Base-by-base conservation (phyloP, 92 coral and sea anemone species). In the Umimayanthus kanabou region DNA sequence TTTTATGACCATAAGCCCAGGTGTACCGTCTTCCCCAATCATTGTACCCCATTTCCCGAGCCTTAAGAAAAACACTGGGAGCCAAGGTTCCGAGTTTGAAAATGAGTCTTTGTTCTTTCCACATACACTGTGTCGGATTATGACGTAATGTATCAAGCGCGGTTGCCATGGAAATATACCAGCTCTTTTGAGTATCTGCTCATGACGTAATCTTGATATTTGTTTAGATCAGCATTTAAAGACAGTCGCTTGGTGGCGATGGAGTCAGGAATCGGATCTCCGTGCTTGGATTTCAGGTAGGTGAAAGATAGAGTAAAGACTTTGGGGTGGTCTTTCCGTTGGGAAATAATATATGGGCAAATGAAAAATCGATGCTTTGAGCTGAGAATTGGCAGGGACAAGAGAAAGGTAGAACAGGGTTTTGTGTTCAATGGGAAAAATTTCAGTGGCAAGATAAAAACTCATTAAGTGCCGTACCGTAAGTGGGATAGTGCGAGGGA, bases 201-300 rank as follows among this genome's bases (percentile, higher is more conserved):
- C 10, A 1, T 80, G 71, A 33, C 43, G 22, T 23, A 3, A 40
- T 73, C 25, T 83, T 18, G 40, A 15, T 16, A 20, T 81, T 28
- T 79, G 58, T 76, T 55, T 73, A 97, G 99, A 88, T 82, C 92
- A 65, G 99, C 99, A 47, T 86, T 77, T 79, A 86, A 88, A 49
- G 90, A 92, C 43, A 72, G 83, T 29, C 95, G 91, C 20, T 93
- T 97, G 75, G 88, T 97, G 42, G 85, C 90, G 50, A 97, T 97
- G 99, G 97, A 94, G 76, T 95, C 99, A 26, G 99, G 99, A 77
- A 89, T 93, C 45, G 94, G 94, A 25, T 97, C 98, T 7, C 98
- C 98, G 4, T 97, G 99, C 89, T 92, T 97, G 70, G 99, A 97
- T 88, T 92, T 94, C 67, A 92, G 98, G 98, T 95, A 65, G 29